A percentile compares a stretch with the other conserved stretches of the same genome.
phyloP scores from a whole-genome alignment of 1,140 invertebrate species.

The Halictus rubicundus region DNA sequence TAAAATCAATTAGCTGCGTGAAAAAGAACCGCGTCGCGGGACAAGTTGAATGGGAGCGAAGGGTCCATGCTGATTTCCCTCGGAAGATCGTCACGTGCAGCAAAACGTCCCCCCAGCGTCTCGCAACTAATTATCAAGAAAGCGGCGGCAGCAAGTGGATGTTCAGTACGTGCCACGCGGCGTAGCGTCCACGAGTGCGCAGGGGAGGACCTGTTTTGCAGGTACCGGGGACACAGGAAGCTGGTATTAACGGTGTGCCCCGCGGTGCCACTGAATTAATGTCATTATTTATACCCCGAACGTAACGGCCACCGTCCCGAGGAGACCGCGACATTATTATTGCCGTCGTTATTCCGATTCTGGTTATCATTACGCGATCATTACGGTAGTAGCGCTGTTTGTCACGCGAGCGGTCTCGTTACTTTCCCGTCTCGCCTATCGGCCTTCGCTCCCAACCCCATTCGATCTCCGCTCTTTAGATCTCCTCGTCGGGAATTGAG shows the following conservation, averaged over 20 bases:
- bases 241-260: slow-evolving; percentile 54
- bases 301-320: slow-evolving; percentile 21
- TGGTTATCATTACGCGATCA: slow-evolving; percentile 64
- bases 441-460: neutral
- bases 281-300: slow-evolving; percentile 66
- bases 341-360: slow-evolving; percentile 58
- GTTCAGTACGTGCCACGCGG: neutral
- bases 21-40: too few species aligned
- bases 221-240: slow-evolving; percentile 15
- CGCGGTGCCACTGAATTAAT: slow-evolving; percentile 66
- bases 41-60: too few species aligned
- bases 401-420: slow-evolving; percentile 53
- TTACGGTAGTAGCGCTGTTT: slow-evolving; percentile 48
- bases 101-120: neutral
- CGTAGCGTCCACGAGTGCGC: too few species aligned
- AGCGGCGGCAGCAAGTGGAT: neutral
- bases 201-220: slow-evolving; percentile 6
- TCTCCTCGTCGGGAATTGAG: slow-evolving; percentile 44
- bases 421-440: slow-evolving; percentile 27
- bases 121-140: neutral
- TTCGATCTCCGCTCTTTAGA: too few species aligned
- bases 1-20: too few species aligned
- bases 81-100: neutral
- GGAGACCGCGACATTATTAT: slow-evolving; percentile 56
- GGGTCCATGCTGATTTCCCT: neutral